Evolutionary conservation across 1,140 invertebrate genomes (phyloP), one percentile per base, ranked within the genome.

Genomic region (Anastatus disparis): DNA sequence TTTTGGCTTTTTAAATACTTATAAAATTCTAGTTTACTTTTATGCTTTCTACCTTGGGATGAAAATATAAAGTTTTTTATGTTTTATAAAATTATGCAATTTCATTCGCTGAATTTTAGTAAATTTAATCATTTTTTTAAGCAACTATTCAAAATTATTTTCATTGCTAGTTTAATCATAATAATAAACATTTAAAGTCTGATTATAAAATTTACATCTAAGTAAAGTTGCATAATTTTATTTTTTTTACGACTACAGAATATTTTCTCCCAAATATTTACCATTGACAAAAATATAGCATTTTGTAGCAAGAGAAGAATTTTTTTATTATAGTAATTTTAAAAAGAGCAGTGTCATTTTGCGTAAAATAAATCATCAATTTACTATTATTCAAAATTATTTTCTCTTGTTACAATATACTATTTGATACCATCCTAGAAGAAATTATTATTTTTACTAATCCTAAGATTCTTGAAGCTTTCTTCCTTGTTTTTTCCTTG

Each of bases 51-150:
- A 15, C 15, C 15, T 44, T 22, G 2, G 38, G 38, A n/a, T 59
- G 20, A 42, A 58, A 59, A 59, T 59, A n/a, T n/a, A n/a, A n/a
- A 10, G 38, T 15, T 42, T 12, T 1, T n/a, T 2, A 35, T 35
- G 10, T 42, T 42, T 42, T 26, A 42, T 35, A 42, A 59, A 26
- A 59, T 42, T 42, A 42, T 26, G 38, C 29, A 56, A 56, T 56
- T n/a, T n/a, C n/a, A n/a, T n/a, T n/a, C n/a, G n/a, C n/a, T n/a
- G n/a, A n/a, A n/a, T n/a, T n/a, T n/a, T n/a, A n/a, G n/a, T n/a
- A n/a, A n/a, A n/a, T n/a, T n/a, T n/a, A n/a, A n/a, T n/a, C n/a
- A n/a, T n/a, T n/a, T n/a, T n/a, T n/a, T n/a, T n/a, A n/a, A n/a
- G n/a, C n/a, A n/a, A n/a, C n/a, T n/a, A n/a, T n/a, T n/a, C n/a